Evolutionary conservation across 2,797 vertebrate genomes (phyloP).

Genomic region (Oreochromis grahami): DNA sequence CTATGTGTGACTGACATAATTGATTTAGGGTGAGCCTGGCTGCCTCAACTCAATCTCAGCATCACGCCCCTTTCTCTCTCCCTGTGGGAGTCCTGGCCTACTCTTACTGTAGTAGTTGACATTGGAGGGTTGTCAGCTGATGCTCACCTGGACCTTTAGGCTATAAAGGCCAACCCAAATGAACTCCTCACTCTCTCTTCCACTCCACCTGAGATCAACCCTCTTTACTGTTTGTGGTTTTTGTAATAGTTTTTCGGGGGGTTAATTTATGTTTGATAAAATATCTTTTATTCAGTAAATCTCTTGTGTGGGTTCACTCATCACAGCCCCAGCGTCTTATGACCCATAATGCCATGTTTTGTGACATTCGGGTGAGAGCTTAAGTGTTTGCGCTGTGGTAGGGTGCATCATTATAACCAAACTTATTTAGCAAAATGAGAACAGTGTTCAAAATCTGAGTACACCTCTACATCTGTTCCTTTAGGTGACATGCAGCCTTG

Average conservation of each 20-base stretch:
- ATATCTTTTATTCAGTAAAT: neutral
- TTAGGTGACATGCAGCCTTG: neutral
- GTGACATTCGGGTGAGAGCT: neutral
- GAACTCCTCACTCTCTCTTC: neutral
- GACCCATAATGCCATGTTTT: neutral
- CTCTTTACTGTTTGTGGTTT: neutral
- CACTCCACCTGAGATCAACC: neutral
- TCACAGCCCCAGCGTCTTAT: neutral
- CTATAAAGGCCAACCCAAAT: neutral
- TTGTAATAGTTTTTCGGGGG: neutral
- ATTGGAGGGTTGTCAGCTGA: neutral
- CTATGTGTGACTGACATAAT: neutral
- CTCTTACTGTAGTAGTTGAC: neutral
- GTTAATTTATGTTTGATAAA: neutral
- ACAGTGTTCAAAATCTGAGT: neutral
- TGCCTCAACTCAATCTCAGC: neutral
- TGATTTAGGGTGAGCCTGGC: neutral
- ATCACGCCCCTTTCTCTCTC: neutral
- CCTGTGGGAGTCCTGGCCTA: neutral
- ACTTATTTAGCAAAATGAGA: neutral
- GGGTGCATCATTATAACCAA: neutral
- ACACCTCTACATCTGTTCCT: fast-evolving
- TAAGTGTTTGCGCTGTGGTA: neutral
- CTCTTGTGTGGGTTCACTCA: neutral
- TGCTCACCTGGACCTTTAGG: neutral